Percentiles rank a stretch among this genome's conserved stretches.
Conservation (phyloP, 2,888 invertebrate species). For the Ditylenchus weischeri region DNA sequence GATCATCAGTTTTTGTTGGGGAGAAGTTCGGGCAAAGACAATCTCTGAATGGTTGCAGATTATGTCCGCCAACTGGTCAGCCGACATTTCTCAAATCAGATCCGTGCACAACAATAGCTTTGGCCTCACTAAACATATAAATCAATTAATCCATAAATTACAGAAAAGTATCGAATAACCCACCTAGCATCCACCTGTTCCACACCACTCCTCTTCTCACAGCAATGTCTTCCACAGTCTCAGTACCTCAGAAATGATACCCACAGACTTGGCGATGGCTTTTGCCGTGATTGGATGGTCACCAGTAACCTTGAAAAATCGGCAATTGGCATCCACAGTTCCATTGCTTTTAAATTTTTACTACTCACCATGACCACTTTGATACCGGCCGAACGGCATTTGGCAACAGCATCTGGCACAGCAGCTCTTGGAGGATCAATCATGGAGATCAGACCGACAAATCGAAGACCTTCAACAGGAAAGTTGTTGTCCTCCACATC, state of each 20-base stretch:
- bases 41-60: constrained; percentile 58
- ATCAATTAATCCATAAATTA: background rate
- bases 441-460: constrained; percentile 61
- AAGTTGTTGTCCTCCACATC: constrained; percentile 65
- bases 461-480: constrained; percentile 62
- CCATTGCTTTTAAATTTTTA: background rate
- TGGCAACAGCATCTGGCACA: constrained; percentile 60
- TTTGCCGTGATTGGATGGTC: constrained; percentile 64
- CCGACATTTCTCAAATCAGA: constrained; percentile 38
- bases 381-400: constrained; percentile 60
- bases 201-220: constrained; percentile 80
- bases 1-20: constrained; percentile 63
- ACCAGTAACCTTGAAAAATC: constrained; percentile 64
- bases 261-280: constrained; percentile 58
- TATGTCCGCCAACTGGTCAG: constrained; percentile 38
- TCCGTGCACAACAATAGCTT: constrained; percentile 59
- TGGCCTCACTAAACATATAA: constrained; percentile 44
- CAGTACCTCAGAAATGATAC: constrained; percentile 64
- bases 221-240: constrained; percentile 68
- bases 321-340: constrained; percentile 49
- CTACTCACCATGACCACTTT: constrained; percentile 41
- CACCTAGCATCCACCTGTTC: constrained; percentile 64
- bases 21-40: constrained; percentile 60
- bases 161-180: constrained; percentile 6
- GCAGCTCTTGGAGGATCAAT: constrained; percentile 61